A percentile compares a stretch with the other conserved stretches of the same genome.
These are phyloP conservation scores for Apamea epomidion DNA, from an alignment of 2,888 invertebrate species.

Conservation along the genomic window DNA sequence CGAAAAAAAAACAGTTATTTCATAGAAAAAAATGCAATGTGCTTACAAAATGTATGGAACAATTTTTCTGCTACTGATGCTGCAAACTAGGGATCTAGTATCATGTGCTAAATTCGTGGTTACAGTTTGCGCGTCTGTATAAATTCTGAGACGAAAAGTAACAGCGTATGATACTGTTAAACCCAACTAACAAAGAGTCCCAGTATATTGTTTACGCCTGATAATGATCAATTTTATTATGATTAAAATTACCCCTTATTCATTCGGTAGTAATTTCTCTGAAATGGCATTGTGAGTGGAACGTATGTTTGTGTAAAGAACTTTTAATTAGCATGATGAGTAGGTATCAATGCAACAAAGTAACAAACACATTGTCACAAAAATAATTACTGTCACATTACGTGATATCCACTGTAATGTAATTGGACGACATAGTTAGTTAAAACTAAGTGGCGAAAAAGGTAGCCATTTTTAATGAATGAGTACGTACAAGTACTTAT, in stretches of 20 bases:
- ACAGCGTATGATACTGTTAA: background rate
- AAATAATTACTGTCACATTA: constrained; percentile 24
- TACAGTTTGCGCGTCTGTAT: background rate
- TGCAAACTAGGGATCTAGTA: background rate
- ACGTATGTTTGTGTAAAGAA: background rate
- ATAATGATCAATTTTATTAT: background rate
- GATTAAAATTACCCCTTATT: background rate
- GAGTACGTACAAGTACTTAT: background rate
- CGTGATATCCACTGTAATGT: constrained; percentile 6
- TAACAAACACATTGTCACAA: constrained; percentile 10
- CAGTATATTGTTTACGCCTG: background rate
- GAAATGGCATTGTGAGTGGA: background rate
- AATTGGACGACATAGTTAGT: constrained; percentile 17
- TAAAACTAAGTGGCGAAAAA: constrained; percentile 18
- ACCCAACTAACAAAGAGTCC: background rate
- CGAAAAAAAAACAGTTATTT: background rate
- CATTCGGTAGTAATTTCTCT: too few species aligned
- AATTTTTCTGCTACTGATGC: too few species aligned
- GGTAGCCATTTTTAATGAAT: constrained; percentile 17
- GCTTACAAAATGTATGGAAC: too few species aligned
- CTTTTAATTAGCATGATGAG: background rate
- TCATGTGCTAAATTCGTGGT: background rate
- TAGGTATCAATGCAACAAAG: constrained; percentile 15
- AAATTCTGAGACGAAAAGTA: background rate
- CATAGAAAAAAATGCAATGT: background rate